A percentile compares a stretch with the other conserved stretches of the same genome.
Conservation (phyloP, 2,797 vertebrate species). For the Lepidocolaptes lacrymiger region DNA sequence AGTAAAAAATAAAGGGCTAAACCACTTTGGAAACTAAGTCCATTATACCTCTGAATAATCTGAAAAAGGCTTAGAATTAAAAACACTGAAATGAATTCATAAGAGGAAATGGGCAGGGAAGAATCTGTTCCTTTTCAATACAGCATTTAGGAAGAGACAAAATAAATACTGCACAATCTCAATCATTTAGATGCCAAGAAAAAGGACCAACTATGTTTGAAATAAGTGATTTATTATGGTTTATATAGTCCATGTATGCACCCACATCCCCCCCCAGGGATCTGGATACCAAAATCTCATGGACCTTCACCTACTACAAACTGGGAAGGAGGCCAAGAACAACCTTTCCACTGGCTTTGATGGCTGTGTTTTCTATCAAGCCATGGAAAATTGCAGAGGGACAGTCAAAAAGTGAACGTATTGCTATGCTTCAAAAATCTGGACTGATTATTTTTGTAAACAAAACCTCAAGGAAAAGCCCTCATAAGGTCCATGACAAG, state of each 20-base stretch:
- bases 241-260: not conserved
- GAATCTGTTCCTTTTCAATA: conserved; percentile 41
- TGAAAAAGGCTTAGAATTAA: conserved; percentile 15
- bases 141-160: conserved; percentile 26
- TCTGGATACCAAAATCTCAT: conserved; percentile 16
- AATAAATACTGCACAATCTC: conserved; percentile 33
- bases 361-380: conserved; percentile 32
- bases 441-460: not conserved
- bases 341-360: conserved; percentile 46
- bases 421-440: not conserved
- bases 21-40: not conserved
- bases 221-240: conserved; percentile 44
- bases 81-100: not conserved
- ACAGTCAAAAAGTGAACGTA: not conserved
- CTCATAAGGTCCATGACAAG: not conserved
- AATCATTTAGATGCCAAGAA: conserved; percentile 5
- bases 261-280: not conserved
- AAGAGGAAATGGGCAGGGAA: conserved; percentile 5
- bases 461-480: not conserved
- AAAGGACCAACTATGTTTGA: conserved; percentile 39
- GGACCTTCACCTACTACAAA: conserved; percentile 31
- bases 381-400: conserved; percentile 20
- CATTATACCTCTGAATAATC: not conserved
- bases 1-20: not conserved
- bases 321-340: conserved; percentile 43